phyloP scores from a whole-genome alignment of 64 coral and sea anemone species.

The Actinia equina region DNA sequence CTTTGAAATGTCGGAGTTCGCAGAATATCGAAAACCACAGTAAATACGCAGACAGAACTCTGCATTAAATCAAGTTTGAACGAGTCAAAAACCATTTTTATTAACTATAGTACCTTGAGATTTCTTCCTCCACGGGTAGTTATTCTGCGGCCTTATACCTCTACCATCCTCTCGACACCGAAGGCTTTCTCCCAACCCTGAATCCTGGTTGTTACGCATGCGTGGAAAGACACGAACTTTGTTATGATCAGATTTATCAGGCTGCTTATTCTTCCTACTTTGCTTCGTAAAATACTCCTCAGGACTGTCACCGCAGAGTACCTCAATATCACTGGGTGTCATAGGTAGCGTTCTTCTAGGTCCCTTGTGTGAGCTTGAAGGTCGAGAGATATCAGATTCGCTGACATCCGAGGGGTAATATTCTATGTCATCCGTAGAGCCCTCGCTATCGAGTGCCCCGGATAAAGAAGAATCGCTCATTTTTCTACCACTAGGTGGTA shows the following conservation, averaged over 20 bases:
- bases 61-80: too few relatives aligned
- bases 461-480: not conserved
- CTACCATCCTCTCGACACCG: not conserved
- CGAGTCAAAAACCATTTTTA: too few relatives aligned
- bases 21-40: too few relatives aligned
- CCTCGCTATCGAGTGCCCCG: not conserved
- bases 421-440: not conserved
- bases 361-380: constrained; percentile 1
- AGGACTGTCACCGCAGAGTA: not conserved
- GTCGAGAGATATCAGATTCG: not conserved
- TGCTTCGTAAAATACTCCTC: not conserved
- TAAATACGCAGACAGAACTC: too few relatives aligned
- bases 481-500: not conserved
- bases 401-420: not conserved
- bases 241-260: not conserved
- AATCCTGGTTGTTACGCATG: constrained; percentile 18
- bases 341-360: not conserved
- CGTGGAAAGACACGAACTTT: not conserved
- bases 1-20: too few relatives aligned
- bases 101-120: not conserved
- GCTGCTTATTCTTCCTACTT: not conserved
- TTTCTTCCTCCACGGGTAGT: not conserved
- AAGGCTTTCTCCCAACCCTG: constrained; percentile 46
- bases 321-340: constrained; percentile 40
- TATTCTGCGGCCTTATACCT: not conserved